Evolutionary conservation across 1,140 invertebrate species (phyloP).

Genomic region (Neotoxoptera formosana): DNA sequence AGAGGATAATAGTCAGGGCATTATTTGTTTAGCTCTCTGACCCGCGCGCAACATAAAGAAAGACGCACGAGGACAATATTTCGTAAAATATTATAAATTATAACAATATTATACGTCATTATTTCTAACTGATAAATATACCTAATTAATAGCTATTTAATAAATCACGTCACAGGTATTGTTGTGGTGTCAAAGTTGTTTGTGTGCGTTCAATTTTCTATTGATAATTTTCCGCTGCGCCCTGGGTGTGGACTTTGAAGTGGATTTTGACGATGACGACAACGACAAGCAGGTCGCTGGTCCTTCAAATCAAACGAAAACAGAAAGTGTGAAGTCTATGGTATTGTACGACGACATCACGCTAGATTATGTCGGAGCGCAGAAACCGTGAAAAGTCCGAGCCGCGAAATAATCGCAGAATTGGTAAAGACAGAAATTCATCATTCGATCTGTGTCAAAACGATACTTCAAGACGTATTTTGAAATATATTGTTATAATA

Average conservation of each 20-base stretch:
- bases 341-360: not conserved
- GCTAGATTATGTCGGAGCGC: not conserved
- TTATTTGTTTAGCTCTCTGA: not conserved
- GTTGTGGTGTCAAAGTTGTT: not conserved
- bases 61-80: no score
- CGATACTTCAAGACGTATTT: not conserved
- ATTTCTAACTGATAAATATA: no score
- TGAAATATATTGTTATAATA: not conserved
- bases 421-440: not conserved
- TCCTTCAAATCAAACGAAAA: not conserved
- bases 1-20: not conserved
- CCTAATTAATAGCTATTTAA: no score
- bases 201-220: constrained; percentile 1
- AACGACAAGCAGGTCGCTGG: not conserved
- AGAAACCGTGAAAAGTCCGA: not conserved
- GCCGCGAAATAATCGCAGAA: not conserved
- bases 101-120: no score
- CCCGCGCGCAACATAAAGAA: not conserved
- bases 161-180: not conserved
- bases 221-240: not conserved
- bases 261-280: not conserved
- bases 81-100: no score
- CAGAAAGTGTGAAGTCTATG: not conserved
- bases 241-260: not conserved
- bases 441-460: not conserved